A percentile compares a stretch with the other conserved stretches of the same genome.
Conservation (phyloP, 2,797 vertebrate species). For the Novumbra hubbsi region DNA sequence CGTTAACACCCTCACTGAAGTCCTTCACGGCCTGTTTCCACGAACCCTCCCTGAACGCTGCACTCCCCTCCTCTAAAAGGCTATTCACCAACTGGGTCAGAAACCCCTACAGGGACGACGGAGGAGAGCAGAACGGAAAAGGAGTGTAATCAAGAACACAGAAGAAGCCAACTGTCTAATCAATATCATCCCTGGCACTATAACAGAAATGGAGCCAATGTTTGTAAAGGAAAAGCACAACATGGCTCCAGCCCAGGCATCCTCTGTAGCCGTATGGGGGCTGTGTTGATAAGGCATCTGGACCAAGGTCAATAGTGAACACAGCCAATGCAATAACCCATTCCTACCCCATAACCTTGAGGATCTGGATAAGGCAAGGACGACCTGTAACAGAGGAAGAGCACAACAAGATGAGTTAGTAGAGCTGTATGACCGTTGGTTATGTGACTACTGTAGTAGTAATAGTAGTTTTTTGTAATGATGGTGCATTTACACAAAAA, state of each 20-base stretch:
- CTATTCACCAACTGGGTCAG: conserved; percentile 87
- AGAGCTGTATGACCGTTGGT: background rate
- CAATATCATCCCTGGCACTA: background rate
- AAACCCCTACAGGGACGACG: conserved; percentile 74
- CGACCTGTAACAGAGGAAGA: conserved; percentile 72
- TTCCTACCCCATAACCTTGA: conserved; percentile 85
- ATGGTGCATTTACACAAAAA: too few species aligned
- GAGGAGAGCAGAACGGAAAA: background rate
- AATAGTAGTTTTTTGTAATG: background rate
- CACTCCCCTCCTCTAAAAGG: conserved; percentile 89
- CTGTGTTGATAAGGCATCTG: background rate
- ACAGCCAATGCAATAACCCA: conserved; percentile 11
- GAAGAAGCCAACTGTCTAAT: background rate
- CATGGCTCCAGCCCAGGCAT: background rate
- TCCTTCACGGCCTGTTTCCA: conserved; percentile 79
- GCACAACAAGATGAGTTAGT: background rate
- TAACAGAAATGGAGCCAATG: background rate
- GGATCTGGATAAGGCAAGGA: conserved; percentile 85
- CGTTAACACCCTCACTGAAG: conserved; percentile 87
- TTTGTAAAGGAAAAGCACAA: background rate
- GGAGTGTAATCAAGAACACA: background rate
- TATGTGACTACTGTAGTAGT: background rate
- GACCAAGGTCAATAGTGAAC: conserved; percentile 8
- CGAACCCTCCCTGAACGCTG: conserved; percentile 80
- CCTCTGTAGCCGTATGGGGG: background rate